Percentiles rank a stretch among this genome's conserved stretches.
phyloP scores from a whole-genome alignment of 2,113 vertebrate species.

The Peromyscus polionotus region DNA sequence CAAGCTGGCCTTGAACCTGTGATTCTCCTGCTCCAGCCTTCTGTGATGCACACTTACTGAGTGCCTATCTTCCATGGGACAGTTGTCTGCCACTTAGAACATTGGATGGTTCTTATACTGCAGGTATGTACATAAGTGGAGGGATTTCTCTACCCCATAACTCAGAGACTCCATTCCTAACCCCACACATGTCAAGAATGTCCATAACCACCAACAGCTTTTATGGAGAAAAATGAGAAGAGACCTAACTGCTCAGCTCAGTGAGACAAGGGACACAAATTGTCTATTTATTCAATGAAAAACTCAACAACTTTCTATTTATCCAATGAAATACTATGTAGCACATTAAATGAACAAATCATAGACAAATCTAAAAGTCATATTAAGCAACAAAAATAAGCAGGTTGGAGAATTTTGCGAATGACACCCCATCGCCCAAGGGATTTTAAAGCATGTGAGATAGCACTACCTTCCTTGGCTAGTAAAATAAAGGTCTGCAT shows the following conservation, averaged over 20 bases:
- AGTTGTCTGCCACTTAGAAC: not conserved
- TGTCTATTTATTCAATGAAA: not conserved
- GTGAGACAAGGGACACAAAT: not conserved
- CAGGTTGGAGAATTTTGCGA: not conserved
- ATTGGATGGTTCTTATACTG: not conserved
- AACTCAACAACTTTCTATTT: not conserved
- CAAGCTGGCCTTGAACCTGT: not conserved
- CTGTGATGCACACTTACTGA: not conserved
- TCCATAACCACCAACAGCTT: not conserved
- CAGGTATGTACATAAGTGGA: not conserved
- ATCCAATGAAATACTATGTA: not conserved
- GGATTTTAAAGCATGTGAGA: not conserved
- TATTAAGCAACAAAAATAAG: not conserved
- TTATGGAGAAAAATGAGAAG: not conserved
- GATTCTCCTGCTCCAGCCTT: not conserved
- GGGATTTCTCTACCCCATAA: not conserved
- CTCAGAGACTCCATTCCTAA: not conserved
- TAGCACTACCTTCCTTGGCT: not conserved
- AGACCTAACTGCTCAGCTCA: not conserved
- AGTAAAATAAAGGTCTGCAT: not conserved
- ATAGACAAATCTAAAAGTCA: not conserved
- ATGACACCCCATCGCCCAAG: not conserved
- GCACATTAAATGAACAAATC: not conserved
- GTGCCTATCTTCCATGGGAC: not conserved
- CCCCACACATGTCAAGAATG: not conserved